These are phyloP conservation scores for Calcarius ornatus DNA, from an alignment of 2,113 vertebrate genomes.

Conservation along the genomic window DNA sequence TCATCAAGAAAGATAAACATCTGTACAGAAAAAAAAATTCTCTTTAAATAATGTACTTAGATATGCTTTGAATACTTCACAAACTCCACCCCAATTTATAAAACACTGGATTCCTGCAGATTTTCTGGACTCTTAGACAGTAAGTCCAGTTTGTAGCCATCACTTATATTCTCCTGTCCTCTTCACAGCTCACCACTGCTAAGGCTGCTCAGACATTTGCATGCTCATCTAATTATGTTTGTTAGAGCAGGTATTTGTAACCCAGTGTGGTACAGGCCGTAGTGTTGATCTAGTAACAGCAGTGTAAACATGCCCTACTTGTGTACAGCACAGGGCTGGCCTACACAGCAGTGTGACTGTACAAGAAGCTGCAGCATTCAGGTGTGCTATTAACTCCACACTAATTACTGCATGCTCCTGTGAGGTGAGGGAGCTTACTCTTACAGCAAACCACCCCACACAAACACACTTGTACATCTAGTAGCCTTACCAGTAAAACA, in stretches of 20 bases:
- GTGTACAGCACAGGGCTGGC: background rate
- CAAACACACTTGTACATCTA: background rate
- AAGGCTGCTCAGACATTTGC: background rate
- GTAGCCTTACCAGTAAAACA: background rate
- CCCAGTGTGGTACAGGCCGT: background rate
- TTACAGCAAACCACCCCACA: background rate
- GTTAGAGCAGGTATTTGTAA: background rate
- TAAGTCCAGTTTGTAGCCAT: background rate
- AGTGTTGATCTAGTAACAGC: background rate
- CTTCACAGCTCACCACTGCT: background rate
- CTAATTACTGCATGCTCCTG: background rate
- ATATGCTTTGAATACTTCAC: background rate
- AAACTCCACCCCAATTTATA: background rate
- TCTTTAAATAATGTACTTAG: background rate
- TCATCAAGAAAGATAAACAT: background rate
- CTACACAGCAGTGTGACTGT: background rate
- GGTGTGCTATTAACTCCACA: background rate
- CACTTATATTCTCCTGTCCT: background rate
- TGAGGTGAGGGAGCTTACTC: background rate
- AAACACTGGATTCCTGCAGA: background rate
- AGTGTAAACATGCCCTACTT: slow-evolving; percentile 11
- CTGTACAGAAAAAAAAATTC: background rate
- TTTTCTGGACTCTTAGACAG: background rate
- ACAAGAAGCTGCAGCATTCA: background rate
- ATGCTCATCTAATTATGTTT: background rate